These are phyloP conservation scores for Nomada ferruginata DNA, from an alignment of 2,888 invertebrate genomes.

Conservation along the genomic window DNA sequence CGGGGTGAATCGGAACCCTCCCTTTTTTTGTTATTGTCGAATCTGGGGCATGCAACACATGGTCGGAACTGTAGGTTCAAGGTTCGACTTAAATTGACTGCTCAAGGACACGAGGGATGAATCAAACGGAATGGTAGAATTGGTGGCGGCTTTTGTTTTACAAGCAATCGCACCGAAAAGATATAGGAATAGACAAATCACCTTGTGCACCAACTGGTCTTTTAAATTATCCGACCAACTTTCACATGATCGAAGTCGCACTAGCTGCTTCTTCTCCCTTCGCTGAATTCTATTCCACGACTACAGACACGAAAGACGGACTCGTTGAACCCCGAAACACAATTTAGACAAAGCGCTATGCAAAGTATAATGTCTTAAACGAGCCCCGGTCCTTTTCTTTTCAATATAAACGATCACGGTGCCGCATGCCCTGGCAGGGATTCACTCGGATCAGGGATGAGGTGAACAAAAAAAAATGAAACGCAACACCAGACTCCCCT, in stretches of 20 bases:
- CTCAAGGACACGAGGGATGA: slow-evolving; percentile 8
- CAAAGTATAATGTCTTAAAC: neutral
- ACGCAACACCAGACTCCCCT: slow-evolving; percentile 12
- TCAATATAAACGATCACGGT: neutral
- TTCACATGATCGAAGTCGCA: too few species aligned
- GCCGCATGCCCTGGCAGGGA: neutral
- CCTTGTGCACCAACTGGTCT: too few species aligned
- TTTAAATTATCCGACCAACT: too few species aligned
- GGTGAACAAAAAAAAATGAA: slow-evolving; percentile 8
- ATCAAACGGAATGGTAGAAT: neutral
- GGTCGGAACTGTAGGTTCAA: neutral
- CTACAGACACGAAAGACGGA: neutral
- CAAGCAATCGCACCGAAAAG: too few species aligned
- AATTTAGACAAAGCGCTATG: neutral
- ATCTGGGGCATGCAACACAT: neutral
- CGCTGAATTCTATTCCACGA: too few species aligned
- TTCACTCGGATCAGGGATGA: neutral
- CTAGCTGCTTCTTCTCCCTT: too few species aligned
- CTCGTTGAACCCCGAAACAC: neutral
- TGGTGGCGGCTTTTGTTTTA: neutral
- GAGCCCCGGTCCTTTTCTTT: neutral
- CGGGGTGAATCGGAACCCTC: neutral
- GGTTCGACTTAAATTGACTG: slow-evolving; percentile 3
- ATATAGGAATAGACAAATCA: too few species aligned
- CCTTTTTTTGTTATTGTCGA: neutral